phyloP scores from a whole-genome alignment of 2,888 invertebrate species.

The Phyto melanocephala region DNA sequence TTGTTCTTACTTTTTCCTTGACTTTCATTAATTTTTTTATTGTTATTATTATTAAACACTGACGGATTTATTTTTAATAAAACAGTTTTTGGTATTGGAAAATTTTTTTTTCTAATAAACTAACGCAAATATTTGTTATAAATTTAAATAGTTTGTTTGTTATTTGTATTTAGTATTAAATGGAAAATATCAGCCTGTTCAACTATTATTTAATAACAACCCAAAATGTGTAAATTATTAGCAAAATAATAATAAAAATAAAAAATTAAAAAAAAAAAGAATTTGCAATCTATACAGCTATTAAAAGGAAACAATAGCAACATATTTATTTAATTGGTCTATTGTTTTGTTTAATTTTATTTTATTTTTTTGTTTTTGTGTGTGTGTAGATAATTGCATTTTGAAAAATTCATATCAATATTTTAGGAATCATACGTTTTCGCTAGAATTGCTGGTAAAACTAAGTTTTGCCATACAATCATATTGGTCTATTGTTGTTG shows the following conservation, averaged over 20 bases:
- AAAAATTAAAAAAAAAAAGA: not conserved
- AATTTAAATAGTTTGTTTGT: not conserved
- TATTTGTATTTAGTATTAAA: not conserved
- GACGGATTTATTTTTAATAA: conserved; percentile 36
- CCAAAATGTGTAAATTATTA: not conserved
- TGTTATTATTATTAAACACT: conserved; percentile 18
- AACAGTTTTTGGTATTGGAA: not conserved
- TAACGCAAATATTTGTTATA: not conserved
- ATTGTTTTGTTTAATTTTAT: conserved; percentile 40
- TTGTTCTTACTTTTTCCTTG: not conserved
- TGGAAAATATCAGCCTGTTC: conserved; percentile 7
- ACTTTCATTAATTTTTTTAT: not conserved
- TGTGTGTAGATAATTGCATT: conserved; percentile 53
- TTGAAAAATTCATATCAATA: conserved; percentile 47
- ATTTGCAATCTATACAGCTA: no score
- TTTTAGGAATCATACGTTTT: conserved; percentile 61
- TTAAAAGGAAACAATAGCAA: conserved; percentile 13
- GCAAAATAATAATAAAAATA: not conserved
- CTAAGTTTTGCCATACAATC: conserved; percentile 46
- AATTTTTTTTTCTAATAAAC: not conserved
- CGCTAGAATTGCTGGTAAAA: conserved; percentile 42
- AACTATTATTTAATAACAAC: not conserved
- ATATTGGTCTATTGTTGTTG: conserved; percentile 61
- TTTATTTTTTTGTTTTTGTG: conserved; percentile 11
- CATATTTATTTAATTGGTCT: conserved; percentile 38